Conservation (phyloP, 2,113 vertebrate genomes). For the Oceanites oceanicus region DNA sequence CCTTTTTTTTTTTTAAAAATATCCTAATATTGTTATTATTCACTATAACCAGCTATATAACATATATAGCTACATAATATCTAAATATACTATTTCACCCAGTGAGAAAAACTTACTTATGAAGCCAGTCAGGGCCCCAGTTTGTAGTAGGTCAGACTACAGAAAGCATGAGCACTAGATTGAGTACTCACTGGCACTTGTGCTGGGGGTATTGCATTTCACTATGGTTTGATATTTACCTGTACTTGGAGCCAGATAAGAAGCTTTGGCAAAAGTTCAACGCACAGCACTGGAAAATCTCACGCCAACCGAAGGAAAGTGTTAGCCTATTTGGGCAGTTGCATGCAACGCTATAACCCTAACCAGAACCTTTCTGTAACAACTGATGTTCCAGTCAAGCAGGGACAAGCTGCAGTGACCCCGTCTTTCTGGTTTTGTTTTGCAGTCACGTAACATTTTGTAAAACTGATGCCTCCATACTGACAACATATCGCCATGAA, state of each 20-base stretch:
- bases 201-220: not conserved
- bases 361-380: not conserved
- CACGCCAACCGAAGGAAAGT: accelerated
- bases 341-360: not conserved
- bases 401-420: not conserved
- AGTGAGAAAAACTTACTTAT: not conserved
- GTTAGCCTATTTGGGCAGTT: not conserved
- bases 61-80: not conserved
- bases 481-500: not conserved
- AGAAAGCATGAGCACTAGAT: not conserved
- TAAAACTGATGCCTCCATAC: not conserved
- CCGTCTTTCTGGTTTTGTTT: not conserved
- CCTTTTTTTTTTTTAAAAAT: not conserved
- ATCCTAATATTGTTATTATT: not conserved
- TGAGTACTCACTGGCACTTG: not conserved
- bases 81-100: not conserved
- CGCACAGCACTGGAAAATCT: not conserved
- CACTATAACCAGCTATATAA: not conserved
- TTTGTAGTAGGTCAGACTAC: not conserved
- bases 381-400: not conserved
- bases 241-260: not conserved
- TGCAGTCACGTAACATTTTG: not conserved
- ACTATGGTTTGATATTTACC: not conserved
- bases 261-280: not conserved
- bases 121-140: not conserved